Percentiles rank a stretch among this genome's conserved stretches.
Conservation (phyloP, 2,797 vertebrate genomes). For the Anomalospiza imberbis region DNA sequence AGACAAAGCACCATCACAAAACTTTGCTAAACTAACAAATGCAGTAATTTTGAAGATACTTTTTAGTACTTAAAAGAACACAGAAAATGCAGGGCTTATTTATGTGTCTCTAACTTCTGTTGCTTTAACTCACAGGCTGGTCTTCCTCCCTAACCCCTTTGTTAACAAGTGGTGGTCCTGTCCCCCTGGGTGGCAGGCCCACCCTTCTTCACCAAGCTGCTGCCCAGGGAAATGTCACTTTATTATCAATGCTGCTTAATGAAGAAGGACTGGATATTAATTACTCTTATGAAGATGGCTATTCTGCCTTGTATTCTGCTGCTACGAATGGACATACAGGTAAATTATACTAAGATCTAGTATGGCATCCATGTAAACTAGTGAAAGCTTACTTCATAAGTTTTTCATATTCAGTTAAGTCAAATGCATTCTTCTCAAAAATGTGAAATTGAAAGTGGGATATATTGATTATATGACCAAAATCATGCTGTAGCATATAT, state of each 20-base stretch:
- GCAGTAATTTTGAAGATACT: slow-evolving; percentile 15
- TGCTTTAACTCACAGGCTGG: slow-evolving; percentile 92
- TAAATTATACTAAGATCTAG: slow-evolving; percentile 58
- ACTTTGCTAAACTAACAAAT: slow-evolving; percentile 47
- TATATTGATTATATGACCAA: not conserved
- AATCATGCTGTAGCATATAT: not conserved
- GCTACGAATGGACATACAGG: slow-evolving; percentile 95
- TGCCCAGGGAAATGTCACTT: slow-evolving; percentile 99
- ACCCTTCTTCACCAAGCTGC: slow-evolving; percentile 99
- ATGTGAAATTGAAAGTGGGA: not conserved
- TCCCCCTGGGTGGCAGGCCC: slow-evolving; percentile 98
- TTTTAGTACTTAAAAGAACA: not conserved
- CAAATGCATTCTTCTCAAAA: not conserved
- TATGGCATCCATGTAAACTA: not conserved
- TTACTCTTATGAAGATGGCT: slow-evolving; percentile 85
- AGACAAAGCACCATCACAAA: slow-evolving; percentile 7
- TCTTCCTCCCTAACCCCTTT: slow-evolving; percentile 96
- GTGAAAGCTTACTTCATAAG: not conserved
- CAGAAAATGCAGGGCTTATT: slow-evolving; percentile 15
- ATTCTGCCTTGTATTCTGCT: slow-evolving; percentile 99
- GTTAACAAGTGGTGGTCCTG: slow-evolving; percentile 93
- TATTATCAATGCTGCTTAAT: slow-evolving; percentile 99
- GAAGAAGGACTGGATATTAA: slow-evolving; percentile 90
- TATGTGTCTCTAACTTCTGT: slow-evolving; percentile 70
- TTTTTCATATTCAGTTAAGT: not conserved